Conservation (phyloP, 2,888 invertebrate genomes). For the Mythimna vitellina region DNA sequence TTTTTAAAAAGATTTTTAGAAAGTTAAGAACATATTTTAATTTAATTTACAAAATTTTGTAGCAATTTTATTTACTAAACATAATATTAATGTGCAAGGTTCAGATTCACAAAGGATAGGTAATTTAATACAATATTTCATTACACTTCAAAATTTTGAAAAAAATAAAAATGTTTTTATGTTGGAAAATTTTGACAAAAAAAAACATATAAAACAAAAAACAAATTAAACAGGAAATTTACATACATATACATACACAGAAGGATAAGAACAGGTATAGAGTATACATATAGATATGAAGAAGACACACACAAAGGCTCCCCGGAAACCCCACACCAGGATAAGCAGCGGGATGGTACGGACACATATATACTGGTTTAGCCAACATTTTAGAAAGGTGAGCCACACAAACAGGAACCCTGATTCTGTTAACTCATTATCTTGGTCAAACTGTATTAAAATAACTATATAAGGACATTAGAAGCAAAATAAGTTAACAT, state of each 20-base stretch:
- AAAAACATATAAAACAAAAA: conserved; percentile 2
- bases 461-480: conserved; percentile 12
- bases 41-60: conserved; percentile 8
- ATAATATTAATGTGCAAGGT: not conserved
- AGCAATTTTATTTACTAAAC: not conserved
- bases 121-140: conserved; percentile 1
- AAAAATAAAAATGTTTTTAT: not conserved
- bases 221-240: not conserved
- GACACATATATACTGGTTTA: conserved; percentile 61
- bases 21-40: not conserved
- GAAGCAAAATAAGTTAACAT: conserved; percentile 14
- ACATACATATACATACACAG: conserved; percentile 35
- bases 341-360: conserved; percentile 54
- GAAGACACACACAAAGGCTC: conserved; percentile 39
- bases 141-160: not conserved
- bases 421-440: conserved; percentile 64
- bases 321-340: conserved; percentile 46
- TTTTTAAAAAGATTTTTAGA: not conserved
- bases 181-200: not conserved
- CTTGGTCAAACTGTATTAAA: conserved; percentile 39
- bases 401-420: conserved; percentile 75
- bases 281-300: conserved; percentile 25
- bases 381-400: conserved; percentile 78
- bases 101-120: not conserved
- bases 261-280: conserved; percentile 17